Evolutionary conservation across 2,113 vertebrate genomes (phyloP).

Genomic region (Phainopepla nitens): DNA sequence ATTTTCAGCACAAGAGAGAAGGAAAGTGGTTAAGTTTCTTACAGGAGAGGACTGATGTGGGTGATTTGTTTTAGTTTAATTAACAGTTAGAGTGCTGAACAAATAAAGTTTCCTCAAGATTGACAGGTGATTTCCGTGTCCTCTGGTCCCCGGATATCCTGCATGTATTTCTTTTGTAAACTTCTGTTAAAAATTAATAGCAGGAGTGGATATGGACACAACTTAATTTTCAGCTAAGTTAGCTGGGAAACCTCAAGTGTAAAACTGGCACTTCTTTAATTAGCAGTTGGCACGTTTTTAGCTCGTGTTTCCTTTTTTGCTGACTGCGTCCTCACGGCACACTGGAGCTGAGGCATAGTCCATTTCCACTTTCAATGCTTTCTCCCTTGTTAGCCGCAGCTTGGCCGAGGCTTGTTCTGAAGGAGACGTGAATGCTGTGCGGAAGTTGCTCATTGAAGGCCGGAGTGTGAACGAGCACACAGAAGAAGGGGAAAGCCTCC

Average conservation of each 20-base stretch:
- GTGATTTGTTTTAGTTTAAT: not conserved
- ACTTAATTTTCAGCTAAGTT: not conserved
- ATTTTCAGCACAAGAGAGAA: not conserved
- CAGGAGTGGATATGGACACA: fast-evolving
- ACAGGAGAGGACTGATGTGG: not conserved
- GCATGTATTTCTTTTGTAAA: not conserved
- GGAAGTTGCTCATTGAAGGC: constrained; percentile 97
- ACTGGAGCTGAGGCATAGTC: not conserved
- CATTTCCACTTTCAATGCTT: not conserved
- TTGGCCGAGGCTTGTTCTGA: constrained; percentile 99
- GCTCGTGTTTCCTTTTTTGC: not conserved
- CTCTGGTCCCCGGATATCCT: not conserved
- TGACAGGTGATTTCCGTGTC: not conserved
- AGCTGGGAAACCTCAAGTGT: not conserved
- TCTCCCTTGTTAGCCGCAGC: constrained; percentile 84
- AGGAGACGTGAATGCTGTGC: constrained; percentile 96
- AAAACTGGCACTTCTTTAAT: not conserved
- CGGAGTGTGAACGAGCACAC: constrained; percentile 98
- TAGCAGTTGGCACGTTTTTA: not conserved
- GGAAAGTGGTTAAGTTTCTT: not conserved
- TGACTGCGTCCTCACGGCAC: fast-evolving
- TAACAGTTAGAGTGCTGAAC: not conserved
- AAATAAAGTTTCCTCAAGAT: not conserved
- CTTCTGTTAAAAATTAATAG: not conserved
- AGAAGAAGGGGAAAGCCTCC: constrained; percentile 96